phyloP scores from a whole-genome alignment of 2,888 invertebrate genomes.

The Furcula furcula region DNA sequence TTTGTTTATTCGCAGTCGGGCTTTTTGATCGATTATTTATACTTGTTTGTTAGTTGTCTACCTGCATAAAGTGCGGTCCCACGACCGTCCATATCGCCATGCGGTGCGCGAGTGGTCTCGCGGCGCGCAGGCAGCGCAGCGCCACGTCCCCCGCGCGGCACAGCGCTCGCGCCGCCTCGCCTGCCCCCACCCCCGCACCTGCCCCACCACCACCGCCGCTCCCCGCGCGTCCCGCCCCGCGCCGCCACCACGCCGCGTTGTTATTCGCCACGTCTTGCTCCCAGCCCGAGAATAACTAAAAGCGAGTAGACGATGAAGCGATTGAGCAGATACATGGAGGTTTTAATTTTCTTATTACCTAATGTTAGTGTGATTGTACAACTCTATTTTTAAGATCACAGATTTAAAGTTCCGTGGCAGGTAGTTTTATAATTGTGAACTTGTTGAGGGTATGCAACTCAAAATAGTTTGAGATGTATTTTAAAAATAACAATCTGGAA shows the following conservation, averaged over 20 bases:
- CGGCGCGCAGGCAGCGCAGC: slow-evolving; percentile 91
- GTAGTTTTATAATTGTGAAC: too few species aligned
- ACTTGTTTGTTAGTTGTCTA: too few species aligned
- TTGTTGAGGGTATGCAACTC: too few species aligned
- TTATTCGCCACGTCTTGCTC: slow-evolving; percentile 58
- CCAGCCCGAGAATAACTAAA: slow-evolving; percentile 57
- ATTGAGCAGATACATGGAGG: not conserved
- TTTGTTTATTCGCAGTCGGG: too few species aligned
- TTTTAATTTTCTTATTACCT: too few species aligned
- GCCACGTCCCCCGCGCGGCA: slow-evolving; percentile 94
- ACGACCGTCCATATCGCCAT: slow-evolving; percentile 96
- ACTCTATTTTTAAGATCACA: too few species aligned
- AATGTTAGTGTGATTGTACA: too few species aligned
- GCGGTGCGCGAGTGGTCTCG: slow-evolving; percentile 93
- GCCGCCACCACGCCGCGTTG: slow-evolving; percentile 53
- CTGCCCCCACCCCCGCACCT: slow-evolving; percentile 80
- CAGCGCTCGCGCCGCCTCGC: slow-evolving; percentile 80
- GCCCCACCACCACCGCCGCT: slow-evolving; percentile 50
- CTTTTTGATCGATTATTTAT: too few species aligned
- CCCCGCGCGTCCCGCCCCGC: slow-evolving; percentile 25
- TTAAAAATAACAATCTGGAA: too few species aligned
- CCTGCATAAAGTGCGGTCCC: slow-evolving; percentile 96
- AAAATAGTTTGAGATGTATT: too few species aligned
- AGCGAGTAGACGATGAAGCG: not conserved
- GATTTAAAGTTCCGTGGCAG: too few species aligned